Percentiles rank a stretch among this genome's conserved stretches.
Evolutionary conservation across 1,140 invertebrate genomes (phyloP).

Genomic region (Tenebrio molitor): DNA sequence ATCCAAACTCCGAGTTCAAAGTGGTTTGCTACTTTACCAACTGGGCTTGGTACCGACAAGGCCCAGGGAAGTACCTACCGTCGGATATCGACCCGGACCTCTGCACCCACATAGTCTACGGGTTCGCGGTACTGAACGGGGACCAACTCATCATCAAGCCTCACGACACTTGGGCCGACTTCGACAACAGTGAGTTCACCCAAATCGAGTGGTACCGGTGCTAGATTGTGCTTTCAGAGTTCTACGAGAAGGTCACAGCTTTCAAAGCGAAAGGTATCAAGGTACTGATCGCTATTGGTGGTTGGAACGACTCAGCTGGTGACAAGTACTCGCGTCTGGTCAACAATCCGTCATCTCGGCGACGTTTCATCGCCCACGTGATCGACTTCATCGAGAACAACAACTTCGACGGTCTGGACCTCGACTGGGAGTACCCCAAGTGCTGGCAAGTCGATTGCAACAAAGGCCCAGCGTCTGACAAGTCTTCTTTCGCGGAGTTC

Average conservation of each 20-base stretch:
- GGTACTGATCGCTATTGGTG: conserved; percentile 79
- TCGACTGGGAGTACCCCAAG: conserved; percentile 84
- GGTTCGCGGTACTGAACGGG: conserved; percentile 77
- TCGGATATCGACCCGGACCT: conserved; percentile 76
- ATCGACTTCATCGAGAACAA: conserved; percentile 75
- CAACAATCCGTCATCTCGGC: conserved; percentile 70
- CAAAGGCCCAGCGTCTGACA: conserved; percentile 72
- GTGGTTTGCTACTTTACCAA: conserved; percentile 80
- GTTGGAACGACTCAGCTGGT: conserved; percentile 79
- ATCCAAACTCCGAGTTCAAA: conserved; percentile 69
- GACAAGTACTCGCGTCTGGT: conserved; percentile 76
- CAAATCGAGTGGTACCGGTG: not conserved
- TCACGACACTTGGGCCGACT: conserved; percentile 78
- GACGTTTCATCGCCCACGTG: conserved; percentile 73
- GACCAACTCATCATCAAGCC: conserved; percentile 74
- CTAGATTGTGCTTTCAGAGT: conserved; percentile 64
- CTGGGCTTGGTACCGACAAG: conserved; percentile 78
- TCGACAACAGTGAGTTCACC: conserved; percentile 72
- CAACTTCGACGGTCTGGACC: conserved; percentile 79
- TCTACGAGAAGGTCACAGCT: conserved; percentile 72
- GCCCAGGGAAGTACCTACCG: conserved; percentile 75
- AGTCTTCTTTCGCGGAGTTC: conserved; percentile 69
- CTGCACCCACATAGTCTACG: conserved; percentile 82
- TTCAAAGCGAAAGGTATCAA: conserved; percentile 74
- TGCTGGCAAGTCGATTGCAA: conserved; percentile 77